A percentile compares a stretch with the other conserved stretches of the same genome.
phyloP scores from a whole-genome alignment of 2,888 invertebrate species.

The Brenthis ino region DNA sequence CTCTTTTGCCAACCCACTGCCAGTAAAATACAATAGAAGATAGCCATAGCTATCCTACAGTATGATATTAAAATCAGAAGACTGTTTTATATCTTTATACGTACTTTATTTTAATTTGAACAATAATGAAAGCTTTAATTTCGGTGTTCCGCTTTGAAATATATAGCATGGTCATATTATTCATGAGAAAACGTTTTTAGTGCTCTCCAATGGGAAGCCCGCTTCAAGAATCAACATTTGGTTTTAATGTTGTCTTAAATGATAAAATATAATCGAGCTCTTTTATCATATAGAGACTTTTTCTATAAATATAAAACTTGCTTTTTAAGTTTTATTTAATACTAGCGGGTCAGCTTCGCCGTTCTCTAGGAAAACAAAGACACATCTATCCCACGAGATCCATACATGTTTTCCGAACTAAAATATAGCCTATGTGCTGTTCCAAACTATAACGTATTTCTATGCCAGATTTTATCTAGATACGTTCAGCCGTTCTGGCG shows the following conservation, averaged over 20 bases:
- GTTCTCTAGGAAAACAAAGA: too few species aligned
- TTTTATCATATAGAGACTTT: neutral
- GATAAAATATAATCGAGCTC: neutral
- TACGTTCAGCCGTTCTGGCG: too few species aligned
- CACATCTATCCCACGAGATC: too few species aligned
- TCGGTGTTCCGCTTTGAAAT: constrained; percentile 5
- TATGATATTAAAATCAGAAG: too few species aligned
- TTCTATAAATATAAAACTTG: neutral
- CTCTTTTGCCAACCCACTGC: too few species aligned
- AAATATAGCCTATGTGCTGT: too few species aligned
- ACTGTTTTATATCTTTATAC: neutral
- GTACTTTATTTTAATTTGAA: neutral
- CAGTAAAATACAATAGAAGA: too few species aligned
- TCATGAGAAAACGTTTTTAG: constrained; percentile 28
- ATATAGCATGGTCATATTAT: constrained; percentile 21
- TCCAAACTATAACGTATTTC: too few species aligned
- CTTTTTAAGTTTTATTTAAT: neutral
- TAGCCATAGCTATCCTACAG: too few species aligned
- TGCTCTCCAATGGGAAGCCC: constrained; percentile 12
- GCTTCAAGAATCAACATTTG: constrained; percentile 20
- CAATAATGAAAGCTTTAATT: neutral
- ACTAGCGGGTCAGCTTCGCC: too few species aligned
- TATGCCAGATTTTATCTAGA: too few species aligned
- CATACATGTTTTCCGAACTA: too few species aligned
- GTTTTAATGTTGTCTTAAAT: constrained; percentile 22